Base-by-base conservation (phyloP, 1,140 invertebrate genomes). In the Drosophila ohnishii region DNA sequence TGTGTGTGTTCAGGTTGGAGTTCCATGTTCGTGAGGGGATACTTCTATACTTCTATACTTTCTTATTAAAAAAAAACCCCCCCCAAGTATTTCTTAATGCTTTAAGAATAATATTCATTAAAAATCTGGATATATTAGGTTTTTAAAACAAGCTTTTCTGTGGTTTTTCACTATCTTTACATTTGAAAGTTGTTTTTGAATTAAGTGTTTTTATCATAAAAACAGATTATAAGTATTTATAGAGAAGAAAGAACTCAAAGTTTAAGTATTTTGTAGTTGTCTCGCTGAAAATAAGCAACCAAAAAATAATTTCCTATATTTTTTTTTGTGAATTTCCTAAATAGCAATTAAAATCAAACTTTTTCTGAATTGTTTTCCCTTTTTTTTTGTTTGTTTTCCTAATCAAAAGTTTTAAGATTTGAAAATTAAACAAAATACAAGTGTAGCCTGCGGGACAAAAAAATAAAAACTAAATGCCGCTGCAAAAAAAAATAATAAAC, bases 1-100 rank as follows among this genome's bases (percentile, higher is more conserved):
- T 75, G 61, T 75, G 62, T 55, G 25, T 56, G 19, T 22, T 53
- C 2, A 11, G 40, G 19, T 35, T 44, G 37, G 30, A 5, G 11
- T 53, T 32, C 56, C 16, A 39, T 40, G 19, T 39, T 19, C 1
- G 28, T 63, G 10, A 39, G 16, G 10, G 10, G 5, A 25, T 8
- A 53, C 3, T 16, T 25, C 5, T 10, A 25, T 8, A 53, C 3
- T 16, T 25, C 5, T 10, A 25, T 8, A 35, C 6, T 16, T 25
- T 5, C 7, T 32, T 10, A 57, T 37, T 47, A 3, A 11, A 30
- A 22, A 22, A 13, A 19, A 3, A 19, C 19, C 19, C 2, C 6
- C 47, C 6, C 9, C 0, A 14, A 13, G 6, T 2, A 44, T 44
- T 22, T 40, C 0, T 9, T 9, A 40, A 16, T n/a, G 14, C n/a